Base-by-base conservation (phyloP, 2,888 invertebrate genomes). In the Cataglyphis altisquamis region DNA sequence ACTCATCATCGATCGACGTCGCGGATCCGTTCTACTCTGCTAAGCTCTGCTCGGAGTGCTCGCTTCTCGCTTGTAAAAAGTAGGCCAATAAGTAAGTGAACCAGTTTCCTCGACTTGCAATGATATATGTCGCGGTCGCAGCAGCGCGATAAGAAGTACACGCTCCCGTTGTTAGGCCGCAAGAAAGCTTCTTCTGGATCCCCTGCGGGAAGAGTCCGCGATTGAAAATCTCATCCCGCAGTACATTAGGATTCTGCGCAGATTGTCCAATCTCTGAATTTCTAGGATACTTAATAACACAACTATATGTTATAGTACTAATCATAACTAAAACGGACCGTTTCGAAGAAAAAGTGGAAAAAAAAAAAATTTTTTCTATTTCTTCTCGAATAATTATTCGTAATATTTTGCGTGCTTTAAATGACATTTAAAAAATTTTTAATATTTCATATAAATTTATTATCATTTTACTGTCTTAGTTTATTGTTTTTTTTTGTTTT, bases 61-160 rank as follows among this genome's bases (percentile, higher is more conserved):
- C 66, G 78, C 84, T 86, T 82, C 77, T 67, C 70, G n/a, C 70
- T 74, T 52, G 84, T 88, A 92, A 92, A 92, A 92, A 92, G 92
- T 92, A 92, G 92, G 92, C 89, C 90, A 92, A 92, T 92, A 92
- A 92, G 89, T 90, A 90, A 90, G 89, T 89, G 90, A 90, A 92
- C 91, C 90, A 89, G 91, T 92, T 92, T 91, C 88, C 89, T 87
- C 86, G 87, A 86, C 81, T 87, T 88, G 87, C 86, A 91, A 88
- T 91, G 88, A 91, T 90, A 89, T 88, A 91, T 90, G 86, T 87
- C 84, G 82, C 83, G 66, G 70, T 62, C 78, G 78, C 73, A 75
- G 73, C 82, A 63, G 70, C 57, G 67, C 67, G 84, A 85, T 84
- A 83, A 66, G 66, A 62, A 36, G 62, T 64, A 62, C 66, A 70